Evolutionary conservation across 2,888 invertebrate species (phyloP).

Genomic region (Esperia sulphurella): DNA sequence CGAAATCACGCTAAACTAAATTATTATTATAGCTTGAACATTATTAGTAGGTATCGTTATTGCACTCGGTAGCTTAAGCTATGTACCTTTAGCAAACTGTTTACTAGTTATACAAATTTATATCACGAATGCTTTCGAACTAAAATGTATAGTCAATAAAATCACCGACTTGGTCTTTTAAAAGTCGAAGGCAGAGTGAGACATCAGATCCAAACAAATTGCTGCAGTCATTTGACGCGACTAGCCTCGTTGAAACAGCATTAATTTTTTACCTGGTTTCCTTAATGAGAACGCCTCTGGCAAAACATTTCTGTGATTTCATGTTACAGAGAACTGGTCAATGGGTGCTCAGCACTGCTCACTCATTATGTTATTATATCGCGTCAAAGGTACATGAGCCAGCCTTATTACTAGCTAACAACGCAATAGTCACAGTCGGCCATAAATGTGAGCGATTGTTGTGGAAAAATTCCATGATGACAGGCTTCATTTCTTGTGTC

Average conservation of each 20-base stretch:
- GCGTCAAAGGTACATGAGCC: conserved; percentile 32
- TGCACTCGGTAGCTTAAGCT: too few relatives aligned
- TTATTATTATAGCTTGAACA: too few relatives aligned
- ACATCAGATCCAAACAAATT: conserved; percentile 35
- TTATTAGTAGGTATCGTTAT: too few relatives aligned
- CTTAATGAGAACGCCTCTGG: conserved; percentile 44
- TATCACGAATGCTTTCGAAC: conserved; percentile 11
- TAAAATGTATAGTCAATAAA: conserved; percentile 18
- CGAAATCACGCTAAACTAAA: too few relatives aligned
- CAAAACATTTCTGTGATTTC: conserved; percentile 34
- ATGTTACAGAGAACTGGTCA: conserved; percentile 28
- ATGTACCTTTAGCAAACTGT: neutral
- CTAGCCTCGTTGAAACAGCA: conserved; percentile 28
- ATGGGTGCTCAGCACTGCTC: conserved; percentile 37
- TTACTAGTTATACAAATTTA: neutral
- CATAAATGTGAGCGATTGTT: conserved; percentile 17
- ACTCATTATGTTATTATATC: conserved; percentile 41
- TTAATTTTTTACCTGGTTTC: conserved; percentile 37
- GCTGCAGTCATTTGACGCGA: conserved; percentile 26
- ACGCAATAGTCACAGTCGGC: conserved; percentile 11
- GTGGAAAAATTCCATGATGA: conserved; percentile 31
- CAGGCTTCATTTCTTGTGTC: conserved; percentile 16
- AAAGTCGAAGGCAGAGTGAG: conserved; percentile 30
- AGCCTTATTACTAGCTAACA: conserved; percentile 36
- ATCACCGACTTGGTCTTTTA: conserved; percentile 28